Evolutionary conservation across 2,797 vertebrate species (phyloP), one percentile per base, ranked within the genome.

Genomic region (Enteromius radiatus): DNA sequence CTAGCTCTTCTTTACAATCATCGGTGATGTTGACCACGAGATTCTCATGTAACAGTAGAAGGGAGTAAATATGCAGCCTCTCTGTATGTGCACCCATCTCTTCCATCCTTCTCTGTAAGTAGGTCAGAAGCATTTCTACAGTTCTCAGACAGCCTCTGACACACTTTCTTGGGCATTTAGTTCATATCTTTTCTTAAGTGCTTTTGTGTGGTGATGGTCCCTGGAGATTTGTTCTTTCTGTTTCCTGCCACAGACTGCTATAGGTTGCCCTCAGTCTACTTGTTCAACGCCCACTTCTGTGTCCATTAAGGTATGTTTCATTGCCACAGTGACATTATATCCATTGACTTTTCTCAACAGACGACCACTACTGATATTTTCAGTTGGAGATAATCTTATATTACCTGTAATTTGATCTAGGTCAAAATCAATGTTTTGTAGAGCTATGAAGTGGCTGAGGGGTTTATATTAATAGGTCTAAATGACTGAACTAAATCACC

Each of bases 131-230:
- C 56, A 1, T 59, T 76, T 78, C 36, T 64, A 28, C 75, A 68
- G 74, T 78, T 78, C 70, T 81, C 73, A 73, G 59, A 43, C 67
- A 81, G 56, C 61, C 67, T 47, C 80, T 78, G 76, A 80, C 80
- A 83, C 70, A 79, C 76, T 82, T 85, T 79, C 63, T 70, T 45
- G 19, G 61, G 38, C 80, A 74, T 82, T 82, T 85, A 82, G 68
- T 82, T 85, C 76, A 79, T 63, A 78, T 83, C 76, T 67, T 83
- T 78, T 59, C 43, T 54, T 79, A 79, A 79, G 76, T 83, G 84
- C 79, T 85, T 76, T 78, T 63, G 74, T 76, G 78, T 78, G n/a
- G 52, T 52, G 84, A 70, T 36, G 64, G 43, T 77, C 84, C 73
- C 75, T 5, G 0, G 73, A 77, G 73, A 85, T 15, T 68, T 54